These are phyloP conservation scores for Corythornis madagascariensis DNA, from an alignment of 2,113 vertebrate genomes.

Conservation along the genomic window DNA sequence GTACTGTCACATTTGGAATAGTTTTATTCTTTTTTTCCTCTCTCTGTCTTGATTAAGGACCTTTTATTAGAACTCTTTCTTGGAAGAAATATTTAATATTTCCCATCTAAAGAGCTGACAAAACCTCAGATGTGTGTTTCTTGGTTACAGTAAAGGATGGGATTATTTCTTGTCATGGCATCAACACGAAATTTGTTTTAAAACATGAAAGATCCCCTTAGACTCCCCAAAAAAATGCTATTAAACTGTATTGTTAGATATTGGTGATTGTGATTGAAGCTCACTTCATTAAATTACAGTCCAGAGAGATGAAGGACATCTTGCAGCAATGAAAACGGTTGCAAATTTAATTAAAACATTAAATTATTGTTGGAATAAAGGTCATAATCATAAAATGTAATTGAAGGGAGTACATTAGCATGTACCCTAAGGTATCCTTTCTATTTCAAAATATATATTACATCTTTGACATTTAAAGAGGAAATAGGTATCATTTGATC, in stretches of 20 bases:
- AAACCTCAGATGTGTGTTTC: neutral
- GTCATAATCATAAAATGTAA: conserved; percentile 73
- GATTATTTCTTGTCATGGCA: neutral
- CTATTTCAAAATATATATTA: conserved; percentile 51
- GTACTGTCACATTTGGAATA: neutral
- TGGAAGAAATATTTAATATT: neutral
- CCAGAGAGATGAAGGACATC: conserved; percentile 56
- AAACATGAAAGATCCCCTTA: neutral
- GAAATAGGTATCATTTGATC: conserved; percentile 53
- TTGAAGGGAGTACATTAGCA: conserved; percentile 65
- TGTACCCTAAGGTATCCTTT: conserved; percentile 55
- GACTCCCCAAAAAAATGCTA: neutral
- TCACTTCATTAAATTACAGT: conserved; percentile 65
- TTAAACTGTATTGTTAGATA: conserved; percentile 54
- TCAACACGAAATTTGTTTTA: conserved; percentile 5
- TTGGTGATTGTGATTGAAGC: conserved; percentile 60
- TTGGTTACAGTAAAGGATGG: neutral
- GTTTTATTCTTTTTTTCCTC: neutral
- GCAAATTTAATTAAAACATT: conserved; percentile 75
- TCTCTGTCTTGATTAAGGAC: neutral
- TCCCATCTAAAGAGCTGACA: neutral
- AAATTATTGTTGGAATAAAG: conserved; percentile 74
- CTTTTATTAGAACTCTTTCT: neutral
- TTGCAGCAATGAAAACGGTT: conserved; percentile 62
- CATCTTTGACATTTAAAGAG: conserved; percentile 62